Base-by-base conservation (phyloP, 2,888 invertebrate species). In the Chloroclystis v-ata region DNA sequence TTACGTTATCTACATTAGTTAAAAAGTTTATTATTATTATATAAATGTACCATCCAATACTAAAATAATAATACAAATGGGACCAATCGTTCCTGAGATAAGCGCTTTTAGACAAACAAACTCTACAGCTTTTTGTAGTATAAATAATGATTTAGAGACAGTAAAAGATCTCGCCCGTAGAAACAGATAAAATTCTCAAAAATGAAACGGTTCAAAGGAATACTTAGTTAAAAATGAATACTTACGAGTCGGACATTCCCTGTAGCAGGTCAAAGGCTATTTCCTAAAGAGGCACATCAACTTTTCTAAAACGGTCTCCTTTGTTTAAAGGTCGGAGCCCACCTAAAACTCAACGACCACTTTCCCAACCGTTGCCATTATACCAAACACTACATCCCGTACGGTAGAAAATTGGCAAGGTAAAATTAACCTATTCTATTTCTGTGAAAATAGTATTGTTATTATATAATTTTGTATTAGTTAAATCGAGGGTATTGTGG, bases 371-470 rank as follows among this genome's bases (percentile, higher is more conserved):
- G 52, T 56, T 43, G 52, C 52, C 54, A 59, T 60, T 63, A 63
- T 59, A 63, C 49, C 50, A 52, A 60, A 61, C 59, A 61, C 57
- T 59, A 55, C 60, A 61, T 54, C 51, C 49, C 47, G 41, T 53
- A 58, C 60, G 52, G 52, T 57, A 44, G 43, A 41, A 63, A 47
- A 54, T 56, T 60, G 50, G 24, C 51, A 50, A 52, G 63, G 60
- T 65, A 67, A 75, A 70, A 68, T 74, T 59, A 64, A 65, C 67
- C 66, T 66, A 68, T 58, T 68, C 70, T 64, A 71, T 69, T 72
- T 73, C 72, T 72, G 75, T 75, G 72, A 63, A 71, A 72, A 67
- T 77, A 77, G 60, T 38, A n/a, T n/a, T n/a, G n/a, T n/a, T n/a
- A n/a, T n/a, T n/a, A n/a, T n/a, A n/a, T n/a, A n/a, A n/a, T n/a